Percentiles rank a stretch among this genome's conserved stretches.
Conservation (phyloP, 64 coral and sea anemone species). For the Acropora yongei region DNA sequence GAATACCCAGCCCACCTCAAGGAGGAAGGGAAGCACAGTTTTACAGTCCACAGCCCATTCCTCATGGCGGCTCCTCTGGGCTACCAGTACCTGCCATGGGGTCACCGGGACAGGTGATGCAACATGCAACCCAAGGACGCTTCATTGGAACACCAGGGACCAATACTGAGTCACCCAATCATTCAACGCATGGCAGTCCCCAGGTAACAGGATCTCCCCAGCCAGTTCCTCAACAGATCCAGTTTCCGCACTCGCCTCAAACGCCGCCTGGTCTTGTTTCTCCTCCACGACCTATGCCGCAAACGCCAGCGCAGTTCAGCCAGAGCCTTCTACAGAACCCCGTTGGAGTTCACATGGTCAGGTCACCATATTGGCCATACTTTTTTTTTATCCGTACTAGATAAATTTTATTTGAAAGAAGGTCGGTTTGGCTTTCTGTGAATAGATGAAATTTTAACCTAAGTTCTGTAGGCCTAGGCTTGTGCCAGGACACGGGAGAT, state of each 20-base stretch:
- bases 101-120: not conserved
- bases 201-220: not conserved
- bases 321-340: not conserved
- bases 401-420: not conserved
- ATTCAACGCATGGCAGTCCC: not conserved
- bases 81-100: not conserved
- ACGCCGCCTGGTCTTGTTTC: not conserved
- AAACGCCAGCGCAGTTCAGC: not conserved
- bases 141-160: not conserved
- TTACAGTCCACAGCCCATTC: not conserved
- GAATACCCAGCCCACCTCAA: not conserved
- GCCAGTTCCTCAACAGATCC: not conserved
- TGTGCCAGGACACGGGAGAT: not conserved
- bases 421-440: not conserved
- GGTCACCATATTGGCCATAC: slow-evolving; percentile 51
- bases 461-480: not conserved
- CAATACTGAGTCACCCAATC: not conserved
- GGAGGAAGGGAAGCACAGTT: not conserved
- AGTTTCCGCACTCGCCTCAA: not conserved
- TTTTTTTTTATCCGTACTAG: not conserved
- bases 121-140: not conserved
- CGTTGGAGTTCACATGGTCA: slow-evolving; percentile 42
- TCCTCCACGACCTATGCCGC: not conserved
- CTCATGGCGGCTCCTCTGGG: not conserved
- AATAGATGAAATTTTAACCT: not conserved